Percentiles rank a stretch among this genome's conserved stretches.
These are phyloP conservation scores for Dreissena polymorpha DNA, from an alignment of 1,140 invertebrate species.

Conservation along the genomic window DNA sequence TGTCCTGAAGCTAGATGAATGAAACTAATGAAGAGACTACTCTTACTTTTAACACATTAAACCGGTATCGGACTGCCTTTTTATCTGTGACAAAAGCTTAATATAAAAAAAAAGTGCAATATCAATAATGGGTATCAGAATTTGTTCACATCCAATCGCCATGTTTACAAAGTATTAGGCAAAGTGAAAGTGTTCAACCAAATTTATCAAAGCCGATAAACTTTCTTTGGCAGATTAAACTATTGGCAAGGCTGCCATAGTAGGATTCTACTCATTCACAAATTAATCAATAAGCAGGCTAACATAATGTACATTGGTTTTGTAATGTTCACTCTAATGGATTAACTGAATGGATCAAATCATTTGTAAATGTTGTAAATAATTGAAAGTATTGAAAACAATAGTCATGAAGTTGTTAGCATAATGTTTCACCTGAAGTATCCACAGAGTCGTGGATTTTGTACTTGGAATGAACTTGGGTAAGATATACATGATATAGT, in stretches of 20 bases:
- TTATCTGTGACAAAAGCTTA: too few species aligned
- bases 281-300: conserved; percentile 5
- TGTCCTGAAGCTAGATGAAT: too few species aligned
- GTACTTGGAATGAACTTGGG: conserved; percentile 52
- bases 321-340: neutral
- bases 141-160: too few species aligned
- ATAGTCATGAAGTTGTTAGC: neutral
- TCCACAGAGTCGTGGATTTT: conserved; percentile 54
- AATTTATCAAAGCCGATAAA: neutral
- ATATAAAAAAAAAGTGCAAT: too few species aligned
- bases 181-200: neutral
- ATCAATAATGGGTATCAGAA: too few species aligned
- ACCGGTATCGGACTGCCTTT: too few species aligned
- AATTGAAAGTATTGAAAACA: conserved; percentile 1
- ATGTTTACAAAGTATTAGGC: too few species aligned
- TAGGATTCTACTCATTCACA: conserved; percentile 8
- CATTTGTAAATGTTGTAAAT: neutral
- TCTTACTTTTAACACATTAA: too few species aligned
- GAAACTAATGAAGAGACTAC: too few species aligned
- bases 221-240: neutral
- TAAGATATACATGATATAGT: conserved; percentile 31
- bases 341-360: neutral
- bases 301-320: neutral
- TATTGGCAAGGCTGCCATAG: neutral
- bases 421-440: conserved; percentile 54